Evolutionary conservation across 2,888 invertebrate genomes (phyloP), one percentile per base, ranked within the genome.

Genomic region (Lamproptera curius): DNA sequence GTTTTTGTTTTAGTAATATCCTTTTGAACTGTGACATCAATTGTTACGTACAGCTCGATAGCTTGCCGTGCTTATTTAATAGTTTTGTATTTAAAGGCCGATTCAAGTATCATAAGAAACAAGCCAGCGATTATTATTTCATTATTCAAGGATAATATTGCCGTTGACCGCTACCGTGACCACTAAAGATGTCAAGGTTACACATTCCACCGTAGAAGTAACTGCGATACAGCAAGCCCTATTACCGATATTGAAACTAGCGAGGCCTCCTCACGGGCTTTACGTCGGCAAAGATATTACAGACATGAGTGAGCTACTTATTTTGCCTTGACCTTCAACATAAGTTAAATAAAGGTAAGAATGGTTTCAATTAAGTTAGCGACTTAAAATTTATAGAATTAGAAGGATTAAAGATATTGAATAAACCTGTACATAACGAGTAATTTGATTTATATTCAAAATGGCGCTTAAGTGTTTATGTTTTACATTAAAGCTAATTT

Each of bases 181-280:
- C 42, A 48, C 26, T 16, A n/a, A 37, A 42, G 26, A 42, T 44
- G 43, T 49, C 40, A 44, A 49, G 49, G 49, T 11, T 42, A 15
- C 16, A 26, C n/a, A 46, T 34, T 15, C 28, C 10, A 43, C 33
- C 20, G 17, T 35, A 40, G 28, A n/a, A 43, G 48, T 48, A 48
- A 48, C 39, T 38, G 48, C 10, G 38, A 26, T 38, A 35, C 26
- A 48, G 43, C 28, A 43, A 26, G 28, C 31, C 36, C 43, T 43
- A 44, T 49, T 49, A 49, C 10, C 40, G 35, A 44, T 44, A 49
- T 49, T 49, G 49, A 49, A 49, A 49, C 43, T 44, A 26, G 43
- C 43, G 36, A 31, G 39, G 40, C 28, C 49, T 39, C 40, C 39
- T 17, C 28, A 23, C 34, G 26, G 35, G 35, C 43, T 44, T 49